Conservation (phyloP, 2,113 vertebrate species). For the Bothrops jararaca region DNA sequence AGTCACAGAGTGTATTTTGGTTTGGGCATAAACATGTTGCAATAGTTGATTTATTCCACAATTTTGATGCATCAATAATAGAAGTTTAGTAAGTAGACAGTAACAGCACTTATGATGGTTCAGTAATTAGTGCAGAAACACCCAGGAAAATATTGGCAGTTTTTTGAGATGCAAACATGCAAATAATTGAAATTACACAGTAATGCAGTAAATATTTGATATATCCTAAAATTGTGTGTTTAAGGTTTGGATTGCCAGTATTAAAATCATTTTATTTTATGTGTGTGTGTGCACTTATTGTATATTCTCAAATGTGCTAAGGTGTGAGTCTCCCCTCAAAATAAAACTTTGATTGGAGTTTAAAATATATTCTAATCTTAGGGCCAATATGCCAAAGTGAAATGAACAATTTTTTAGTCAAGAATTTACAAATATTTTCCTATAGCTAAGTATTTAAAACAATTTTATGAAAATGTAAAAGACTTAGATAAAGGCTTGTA, state of each 20-base stretch:
- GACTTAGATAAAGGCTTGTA: slow-evolving; percentile 47
- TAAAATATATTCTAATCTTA: slow-evolving; percentile 54
- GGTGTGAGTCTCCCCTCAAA: slow-evolving; percentile 34
- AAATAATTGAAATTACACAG: slow-evolving; percentile 34
- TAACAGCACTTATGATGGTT: slow-evolving; percentile 24
- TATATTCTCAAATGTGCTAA: slow-evolving; percentile 51
- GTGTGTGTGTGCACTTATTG: not conserved
- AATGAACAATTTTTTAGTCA: slow-evolving; percentile 52
- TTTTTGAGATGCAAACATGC: slow-evolving; percentile 27
- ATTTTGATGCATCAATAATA: slow-evolving; percentile 49
- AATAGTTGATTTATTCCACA: slow-evolving; percentile 49
- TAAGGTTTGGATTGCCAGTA: slow-evolving; percentile 35
- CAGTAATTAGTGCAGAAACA: slow-evolving; percentile 36
- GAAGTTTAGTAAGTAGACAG: slow-evolving; percentile 54
- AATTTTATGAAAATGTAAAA: slow-evolving; percentile 34
- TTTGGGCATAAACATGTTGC: slow-evolving; percentile 45
- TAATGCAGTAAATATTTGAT: slow-evolving; percentile 54
- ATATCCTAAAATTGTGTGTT: slow-evolving; percentile 46
- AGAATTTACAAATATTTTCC: slow-evolving; percentile 48
- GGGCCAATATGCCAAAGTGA: slow-evolving; percentile 58
- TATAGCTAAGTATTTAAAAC: slow-evolving; percentile 48
- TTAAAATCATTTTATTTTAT: slow-evolving; percentile 29
- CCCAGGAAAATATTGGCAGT: slow-evolving; percentile 23
- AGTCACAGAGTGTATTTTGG: slow-evolving; percentile 33
- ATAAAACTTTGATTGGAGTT: slow-evolving; percentile 25